phyloP scores from a whole-genome alignment of 2,888 invertebrate species.

The Aethes cnicana region DNA sequence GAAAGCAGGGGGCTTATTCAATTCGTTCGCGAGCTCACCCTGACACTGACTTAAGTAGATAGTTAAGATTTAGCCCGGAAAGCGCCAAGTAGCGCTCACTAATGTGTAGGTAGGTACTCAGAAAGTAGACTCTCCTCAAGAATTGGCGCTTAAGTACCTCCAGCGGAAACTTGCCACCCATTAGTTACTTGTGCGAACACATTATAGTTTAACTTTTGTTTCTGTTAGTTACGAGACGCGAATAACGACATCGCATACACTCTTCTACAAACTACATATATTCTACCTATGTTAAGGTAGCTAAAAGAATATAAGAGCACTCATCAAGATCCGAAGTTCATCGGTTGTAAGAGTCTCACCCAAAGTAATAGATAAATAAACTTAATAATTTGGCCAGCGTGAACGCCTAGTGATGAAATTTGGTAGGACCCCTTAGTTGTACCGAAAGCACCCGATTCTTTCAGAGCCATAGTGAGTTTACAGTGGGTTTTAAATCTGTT shows the following conservation, averaged over 20 bases:
- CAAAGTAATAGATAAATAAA: no score
- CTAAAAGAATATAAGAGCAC: conserved; percentile 17
- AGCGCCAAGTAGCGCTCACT: conserved; percentile 62
- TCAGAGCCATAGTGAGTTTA: no score
- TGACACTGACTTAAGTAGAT: conserved; percentile 75
- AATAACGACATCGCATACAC: conserved; percentile 42
- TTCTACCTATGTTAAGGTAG: neutral
- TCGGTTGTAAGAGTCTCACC: no score
- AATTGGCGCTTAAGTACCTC: conserved; percentile 76
- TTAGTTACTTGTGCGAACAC: conserved; percentile 75
- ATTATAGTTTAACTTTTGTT: conserved; percentile 76
- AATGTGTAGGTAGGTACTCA: conserved; percentile 66
- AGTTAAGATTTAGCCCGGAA: conserved; percentile 74
- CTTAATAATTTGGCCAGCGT: no score
- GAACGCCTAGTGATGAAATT: no score
- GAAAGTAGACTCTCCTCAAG: conserved; percentile 73
- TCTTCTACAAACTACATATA: conserved; percentile 5
- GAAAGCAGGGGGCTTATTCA: conserved; percentile 66
- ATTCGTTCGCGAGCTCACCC: conserved; percentile 64
- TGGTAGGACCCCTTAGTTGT: no score
- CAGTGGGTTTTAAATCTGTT: no score
- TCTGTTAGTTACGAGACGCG: conserved; percentile 55
- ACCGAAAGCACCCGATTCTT: no score
- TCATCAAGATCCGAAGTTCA: conserved; percentile 16
- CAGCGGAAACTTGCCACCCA: conserved; percentile 71